Percentiles rank a stretch among this genome's conserved stretches.
phyloP scores from a whole-genome alignment of 2,888 invertebrate genomes.

The Clivina fossor region DNA sequence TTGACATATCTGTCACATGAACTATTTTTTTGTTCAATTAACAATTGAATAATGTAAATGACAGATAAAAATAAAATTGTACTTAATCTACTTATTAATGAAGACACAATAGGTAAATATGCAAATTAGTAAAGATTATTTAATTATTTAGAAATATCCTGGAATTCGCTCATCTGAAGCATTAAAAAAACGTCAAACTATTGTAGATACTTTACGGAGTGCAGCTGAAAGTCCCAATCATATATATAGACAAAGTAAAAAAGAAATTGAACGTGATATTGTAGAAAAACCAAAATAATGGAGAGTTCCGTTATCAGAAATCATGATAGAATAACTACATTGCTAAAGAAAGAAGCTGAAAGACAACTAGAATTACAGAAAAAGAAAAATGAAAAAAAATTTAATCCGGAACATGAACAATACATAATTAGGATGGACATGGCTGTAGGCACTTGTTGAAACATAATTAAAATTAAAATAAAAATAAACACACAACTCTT shows the following conservation, averaged over 20 bases:
- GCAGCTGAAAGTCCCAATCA: conserved; percentile 55
- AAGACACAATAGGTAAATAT: too few species aligned
- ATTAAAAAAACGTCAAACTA: conserved; percentile 46
- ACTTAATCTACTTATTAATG: too few species aligned
- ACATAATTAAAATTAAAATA: too few species aligned
- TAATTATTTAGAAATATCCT: conserved; percentile 50
- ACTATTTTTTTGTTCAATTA: too few species aligned
- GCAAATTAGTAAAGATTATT: too few species aligned
- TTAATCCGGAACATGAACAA: conserved; percentile 65
- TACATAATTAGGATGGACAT: too few species aligned
- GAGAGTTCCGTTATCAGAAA: conserved; percentile 46
- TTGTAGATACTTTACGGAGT: conserved; percentile 54
- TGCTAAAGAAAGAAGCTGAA: conserved; percentile 63
- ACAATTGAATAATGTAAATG: too few species aligned
- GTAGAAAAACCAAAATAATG: too few species aligned
- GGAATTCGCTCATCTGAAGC: conserved; percentile 44
- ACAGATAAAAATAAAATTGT: too few species aligned
- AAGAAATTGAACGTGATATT: conserved; percentile 58
- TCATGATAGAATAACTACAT: conserved; percentile 53
- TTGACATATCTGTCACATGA: too few species aligned
- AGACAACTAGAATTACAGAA: conserved; percentile 66
- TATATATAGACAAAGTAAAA: conserved; percentile 54
- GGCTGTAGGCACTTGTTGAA: too few species aligned
- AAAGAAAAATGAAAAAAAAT: conserved; percentile 64
- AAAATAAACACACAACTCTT: too few species aligned